These are phyloP conservation scores for Daboia siamensis DNA, from an alignment of 2,113 vertebrate genomes.

Conservation along the genomic window DNA sequence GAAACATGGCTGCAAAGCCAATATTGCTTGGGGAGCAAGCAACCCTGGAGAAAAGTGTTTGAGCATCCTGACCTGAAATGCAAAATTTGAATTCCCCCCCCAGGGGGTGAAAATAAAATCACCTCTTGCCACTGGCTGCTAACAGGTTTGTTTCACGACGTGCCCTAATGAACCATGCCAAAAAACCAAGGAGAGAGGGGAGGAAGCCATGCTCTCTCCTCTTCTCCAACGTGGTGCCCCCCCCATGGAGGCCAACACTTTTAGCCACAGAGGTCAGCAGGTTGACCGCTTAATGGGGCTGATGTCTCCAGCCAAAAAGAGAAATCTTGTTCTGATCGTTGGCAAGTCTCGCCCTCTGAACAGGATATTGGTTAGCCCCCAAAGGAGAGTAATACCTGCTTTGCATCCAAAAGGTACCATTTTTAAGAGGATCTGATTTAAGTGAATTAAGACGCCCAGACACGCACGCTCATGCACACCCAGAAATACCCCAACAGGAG, in stretches of 20 bases:
- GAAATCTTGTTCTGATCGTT: neutral
- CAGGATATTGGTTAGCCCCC: neutral
- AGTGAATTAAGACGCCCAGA: neutral
- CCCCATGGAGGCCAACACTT: neutral
- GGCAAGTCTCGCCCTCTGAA: neutral
- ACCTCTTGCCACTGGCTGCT: neutral
- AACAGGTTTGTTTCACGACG: neutral
- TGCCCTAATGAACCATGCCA: neutral
- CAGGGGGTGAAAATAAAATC: neutral
- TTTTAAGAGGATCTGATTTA: neutral
- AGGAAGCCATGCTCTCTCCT: neutral
- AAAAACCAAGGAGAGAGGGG: neutral
- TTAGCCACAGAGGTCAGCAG: neutral
- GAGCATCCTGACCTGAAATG: neutral
- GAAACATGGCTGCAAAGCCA: neutral
- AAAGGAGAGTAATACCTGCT: neutral
- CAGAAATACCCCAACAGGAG: neutral
- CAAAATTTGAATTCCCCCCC: neutral
- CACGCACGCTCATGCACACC: neutral
- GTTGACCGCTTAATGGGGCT: neutral
- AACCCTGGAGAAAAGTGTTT: too few relatives aligned
- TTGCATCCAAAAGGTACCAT: neutral
- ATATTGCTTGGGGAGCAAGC: neutral
- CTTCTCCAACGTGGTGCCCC: neutral
- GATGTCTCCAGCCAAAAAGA: neutral